A percentile compares a stretch with the other conserved stretches of the same genome.
These are phyloP conservation scores for Cardinalis cardinalis DNA, from an alignment of 2,113 vertebrate genomes.

Conservation along the genomic window DNA sequence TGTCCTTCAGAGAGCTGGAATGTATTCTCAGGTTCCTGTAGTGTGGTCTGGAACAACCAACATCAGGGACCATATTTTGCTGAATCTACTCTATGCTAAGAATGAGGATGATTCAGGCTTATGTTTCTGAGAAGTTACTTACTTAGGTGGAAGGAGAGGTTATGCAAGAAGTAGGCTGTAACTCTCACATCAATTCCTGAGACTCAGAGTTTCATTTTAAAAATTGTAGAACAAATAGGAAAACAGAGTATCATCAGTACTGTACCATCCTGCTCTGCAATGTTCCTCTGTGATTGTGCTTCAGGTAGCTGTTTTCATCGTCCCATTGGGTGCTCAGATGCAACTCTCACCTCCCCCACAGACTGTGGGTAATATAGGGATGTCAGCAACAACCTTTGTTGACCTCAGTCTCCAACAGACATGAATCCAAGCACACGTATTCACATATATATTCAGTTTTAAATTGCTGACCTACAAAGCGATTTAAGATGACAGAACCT, in stretches of 20 bases:
- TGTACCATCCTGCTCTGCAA: background rate
- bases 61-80: background rate
- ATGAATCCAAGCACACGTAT: no score
- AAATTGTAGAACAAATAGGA: background rate
- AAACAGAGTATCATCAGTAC: background rate
- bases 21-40: background rate
- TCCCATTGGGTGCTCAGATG: background rate
- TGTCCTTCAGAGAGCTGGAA: background rate
- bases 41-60: background rate
- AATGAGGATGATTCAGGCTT: background rate
- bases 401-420: background rate
- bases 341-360: background rate
- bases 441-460: background rate
- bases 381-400: background rate
- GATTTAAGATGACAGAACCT: background rate
- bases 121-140: background rate
- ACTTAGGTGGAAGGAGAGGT: background rate
- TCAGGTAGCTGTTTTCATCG: background rate
- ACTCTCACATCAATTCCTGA: background rate
- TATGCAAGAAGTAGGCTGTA: background rate
- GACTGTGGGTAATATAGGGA: fast-evolving
- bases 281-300: background rate
- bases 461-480: background rate
- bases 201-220: background rate
- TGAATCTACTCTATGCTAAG: background rate